Conservation (phyloP, 2,888 invertebrate species). For the Chaitophorus viminalis region DNA sequence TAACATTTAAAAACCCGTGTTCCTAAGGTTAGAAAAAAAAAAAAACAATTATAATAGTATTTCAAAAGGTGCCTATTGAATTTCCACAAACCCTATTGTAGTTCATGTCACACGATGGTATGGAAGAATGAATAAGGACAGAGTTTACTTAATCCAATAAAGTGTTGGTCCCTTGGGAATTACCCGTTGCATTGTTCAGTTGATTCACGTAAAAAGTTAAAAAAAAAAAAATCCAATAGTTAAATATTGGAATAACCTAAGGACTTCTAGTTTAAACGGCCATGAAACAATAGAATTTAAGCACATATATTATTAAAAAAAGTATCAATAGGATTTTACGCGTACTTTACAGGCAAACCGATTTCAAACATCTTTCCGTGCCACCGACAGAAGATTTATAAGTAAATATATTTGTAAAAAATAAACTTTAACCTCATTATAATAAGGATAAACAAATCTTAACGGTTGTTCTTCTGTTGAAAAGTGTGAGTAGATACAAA, state of each 20-base stretch:
- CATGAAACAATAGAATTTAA: slow-evolving; percentile 2
- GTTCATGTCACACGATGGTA: neutral
- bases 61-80: neutral
- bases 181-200: slow-evolving; percentile 14
- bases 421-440: too few relatives aligned
- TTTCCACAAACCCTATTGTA: neutral
- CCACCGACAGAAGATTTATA: neutral
- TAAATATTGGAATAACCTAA: neutral
- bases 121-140: slow-evolving; percentile 1
- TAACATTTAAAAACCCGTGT: too few relatives aligned
- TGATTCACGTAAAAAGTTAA: slow-evolving; percentile 31
- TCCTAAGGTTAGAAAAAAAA: neutral
- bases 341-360: neutral
- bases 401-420: neutral
- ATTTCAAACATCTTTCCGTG: neutral
- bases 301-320: slow-evolving; percentile 28
- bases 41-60: neutral
- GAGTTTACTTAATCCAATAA: slow-evolving; percentile 20
- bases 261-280: neutral
- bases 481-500: too few relatives aligned
- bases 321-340: neutral
- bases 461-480: too few relatives aligned
- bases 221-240: neutral
- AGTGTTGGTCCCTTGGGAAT: slow-evolving; percentile 31
- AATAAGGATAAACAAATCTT: neutral